Evolutionary conservation across 2,888 invertebrate genomes (phyloP).

Genomic region (Miltochrista miniata): DNA sequence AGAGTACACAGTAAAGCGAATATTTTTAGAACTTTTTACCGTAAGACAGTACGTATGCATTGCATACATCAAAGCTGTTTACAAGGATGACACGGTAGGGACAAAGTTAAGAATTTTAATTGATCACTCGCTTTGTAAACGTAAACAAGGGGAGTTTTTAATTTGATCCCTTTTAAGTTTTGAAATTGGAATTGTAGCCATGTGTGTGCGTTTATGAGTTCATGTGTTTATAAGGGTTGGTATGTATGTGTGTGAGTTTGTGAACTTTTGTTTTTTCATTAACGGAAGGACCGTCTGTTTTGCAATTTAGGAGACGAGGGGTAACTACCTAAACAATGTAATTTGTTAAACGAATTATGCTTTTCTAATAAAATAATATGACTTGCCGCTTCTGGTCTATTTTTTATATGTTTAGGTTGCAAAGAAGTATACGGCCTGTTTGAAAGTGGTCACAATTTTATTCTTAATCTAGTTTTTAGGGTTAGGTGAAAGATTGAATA

Average conservation of each 20-base stretch:
- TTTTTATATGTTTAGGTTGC: no score
- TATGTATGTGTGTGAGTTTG: constrained; percentile 10
- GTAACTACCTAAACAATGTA: constrained; percentile 2
- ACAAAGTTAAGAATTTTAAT: constrained; percentile 59
- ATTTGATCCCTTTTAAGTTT: constrained; percentile 53
- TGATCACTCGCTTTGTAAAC: constrained; percentile 56
- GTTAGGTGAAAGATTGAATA: no score
- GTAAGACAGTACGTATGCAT: constrained; percentile 32
- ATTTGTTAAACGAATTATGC: constrained; percentile 3
- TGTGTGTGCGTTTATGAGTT: constrained; percentile 26
- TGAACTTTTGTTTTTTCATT: constrained; percentile 13
- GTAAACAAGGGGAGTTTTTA: constrained; percentile 68
- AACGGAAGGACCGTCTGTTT: constrained; percentile 8
- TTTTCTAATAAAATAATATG: neutral
- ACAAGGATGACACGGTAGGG: constrained; percentile 59
- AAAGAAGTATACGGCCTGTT: no score
- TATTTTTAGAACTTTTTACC: constrained; percentile 50
- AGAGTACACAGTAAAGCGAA: constrained; percentile 7
- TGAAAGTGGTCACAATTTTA: no score
- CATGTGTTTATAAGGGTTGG: neutral
- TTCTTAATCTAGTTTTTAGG: no score
- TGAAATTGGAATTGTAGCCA: constrained; percentile 34
- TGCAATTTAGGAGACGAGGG: neutral
- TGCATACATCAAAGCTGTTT: constrained; percentile 59
- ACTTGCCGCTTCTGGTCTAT: no score